phyloP scores from a whole-genome alignment of 1,140 invertebrate genomes.

The Caenorhabditis elegans region WBcel235 BX284604.4:17182001-17182500 shows the following conservation, averaged over 20 bases:
- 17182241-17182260: slow-evolving; percentile 28
- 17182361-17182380: slow-evolving; percentile 57
- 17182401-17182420: slow-evolving; percentile 57
- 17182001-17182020: too few species aligned
- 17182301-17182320: slow-evolving; percentile 48
- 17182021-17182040: too few species aligned
- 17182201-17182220: neutral
- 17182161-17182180: slow-evolving; percentile 51
- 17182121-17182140: too few species aligned
- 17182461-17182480: slow-evolving; percentile 46
- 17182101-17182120: too few species aligned
- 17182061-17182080: too few species aligned
- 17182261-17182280: slow-evolving; percentile 21
- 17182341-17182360: slow-evolving; percentile 60
- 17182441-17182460: slow-evolving; percentile 56
- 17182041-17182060: too few species aligned
- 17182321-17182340: slow-evolving; percentile 62
- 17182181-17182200: neutral
- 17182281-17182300: neutral
- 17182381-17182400: too few species aligned
- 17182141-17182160: too few species aligned
- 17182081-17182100: too few species aligned
- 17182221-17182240: slow-evolving; percentile 26
- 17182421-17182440: slow-evolving; percentile 53
- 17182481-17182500: slow-evolving; percentile 53